Evolutionary conservation across 2,113 vertebrate species (phyloP), one percentile per base, ranked within the genome.

Genomic region (Gopherus flavomarginatus): DNA sequence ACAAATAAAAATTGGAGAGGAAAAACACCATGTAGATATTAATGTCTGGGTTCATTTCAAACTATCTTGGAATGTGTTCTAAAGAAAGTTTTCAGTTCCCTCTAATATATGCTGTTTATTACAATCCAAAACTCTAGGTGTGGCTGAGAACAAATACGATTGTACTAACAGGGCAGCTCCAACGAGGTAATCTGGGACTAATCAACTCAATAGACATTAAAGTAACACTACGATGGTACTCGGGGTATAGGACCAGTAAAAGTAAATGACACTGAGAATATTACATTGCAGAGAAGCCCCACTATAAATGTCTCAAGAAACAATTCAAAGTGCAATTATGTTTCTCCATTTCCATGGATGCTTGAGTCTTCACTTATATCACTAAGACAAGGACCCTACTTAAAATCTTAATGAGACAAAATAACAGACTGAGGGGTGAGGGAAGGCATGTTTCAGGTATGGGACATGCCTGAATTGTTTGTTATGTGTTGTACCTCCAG

Each of bases 211-310:
- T 17, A 53, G 26, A 29, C 19, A 1, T 81, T 44, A 81, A 50
- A 81, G 31, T 53, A n/a, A 35, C 49, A 77, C 42, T 27, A 77
- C n/a, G 19, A 81, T 6, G 21, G 44, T 79, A 27, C 14, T 26
- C 10, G 11, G 24, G 42, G 38, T 79, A 7, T 27, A 47, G 44
- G 44, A 29, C 42, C 22, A 79, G 77, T 44, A 44, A 19, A 81
- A 81, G 79, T 81, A 53, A 50, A 50, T 31, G 89, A 93, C 93
- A 96, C 88, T 90, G 95, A 95, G 95, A 93, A 87, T 93, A 89
- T 95, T 93, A 89, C 90, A 90, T 89, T 94, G 92, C 89, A 96
- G 96, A 92, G 95, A 91, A 85, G 89, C 92, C 95, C 95, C 85
- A 29, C 87, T 94, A 59, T 81, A 78, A 94, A 90, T 85, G 78